Base-by-base conservation (phyloP, 2,797 vertebrate species). In the Parotocinclus haroldoi region DNA sequence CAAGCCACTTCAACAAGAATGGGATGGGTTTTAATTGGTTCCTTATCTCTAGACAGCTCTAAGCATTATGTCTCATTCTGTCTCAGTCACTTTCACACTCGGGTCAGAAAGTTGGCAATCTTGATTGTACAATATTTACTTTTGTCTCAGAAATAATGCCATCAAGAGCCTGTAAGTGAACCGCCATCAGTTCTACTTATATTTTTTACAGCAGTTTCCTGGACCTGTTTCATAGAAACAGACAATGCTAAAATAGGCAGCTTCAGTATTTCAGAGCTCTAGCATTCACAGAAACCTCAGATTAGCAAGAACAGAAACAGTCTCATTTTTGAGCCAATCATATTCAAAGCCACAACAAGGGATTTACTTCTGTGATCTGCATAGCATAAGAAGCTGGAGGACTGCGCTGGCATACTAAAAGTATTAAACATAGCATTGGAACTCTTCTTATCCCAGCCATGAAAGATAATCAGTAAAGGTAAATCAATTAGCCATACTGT, bases 391-490 rank as follows among this genome's bases (percentile, higher is more conserved):
- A 52, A 58, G 48, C 48, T 52, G 54, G 36, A 48, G 54, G 60
- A 78, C 37, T 14, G 61, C 63, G 78, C 78, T 79, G 70, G 69
- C 69, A 75, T 76, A 48, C 63, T 60, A 19, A 68, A 73, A 69
- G 66, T 71, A 55, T 64, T 71, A 56, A 61, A 62, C 36, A 42
- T 42, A 44, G 66, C 27, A 60, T 68, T 74, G 53, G 48, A 49
- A 39, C 63, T 80, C 76, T 68, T 45, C 80, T 79, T 75, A 78
- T 72, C 55, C 60, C 75, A 4, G 54, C 19, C 57, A 70, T 58
- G 62, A 70, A 72, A 69, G 83, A 76, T 80, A 81, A 78, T 65
- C 53, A 80, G 57, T 76, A 66, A 79, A 83, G 75, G 78, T 82
- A 78, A 76, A 84, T 81, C 71, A 73, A 85, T 84, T 69, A 78